Conservation (phyloP, 2,888 invertebrate species). For the Oligia strigilis region DNA sequence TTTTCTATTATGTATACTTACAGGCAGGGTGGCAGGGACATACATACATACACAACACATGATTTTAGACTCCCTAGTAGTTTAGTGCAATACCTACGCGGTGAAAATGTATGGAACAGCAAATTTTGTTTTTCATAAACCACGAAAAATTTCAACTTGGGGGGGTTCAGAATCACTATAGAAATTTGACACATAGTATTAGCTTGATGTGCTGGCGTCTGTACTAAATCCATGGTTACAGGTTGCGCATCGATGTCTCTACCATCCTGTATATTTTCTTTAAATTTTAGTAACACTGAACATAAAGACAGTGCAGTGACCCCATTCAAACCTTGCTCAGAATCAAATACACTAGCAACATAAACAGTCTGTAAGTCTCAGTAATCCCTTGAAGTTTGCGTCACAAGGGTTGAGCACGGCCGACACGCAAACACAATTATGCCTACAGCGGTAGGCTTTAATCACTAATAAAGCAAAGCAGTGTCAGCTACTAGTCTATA, state of each 20-base stretch:
- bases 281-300: neutral
- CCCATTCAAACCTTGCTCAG: conserved; percentile 1
- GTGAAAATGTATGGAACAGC: no score
- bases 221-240: neutral
- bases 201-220: no score
- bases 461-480: conserved; percentile 57
- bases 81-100: neutral
- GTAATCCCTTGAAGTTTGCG: conserved; percentile 50
- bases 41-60: neutral
- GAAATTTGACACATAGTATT: no score
- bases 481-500: conserved; percentile 39
- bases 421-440: conserved; percentile 56
- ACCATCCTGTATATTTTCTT: neutral
- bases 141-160: no score
- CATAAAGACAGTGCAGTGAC: neutral
- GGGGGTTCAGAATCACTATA: no score
- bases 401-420: conserved; percentile 45
- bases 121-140: neutral
- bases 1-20: neutral
- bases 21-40: neutral
- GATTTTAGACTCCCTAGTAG: neutral
- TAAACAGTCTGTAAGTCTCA: conserved; percentile 43
- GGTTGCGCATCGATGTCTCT: neutral
- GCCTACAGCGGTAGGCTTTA: conserved; percentile 49
- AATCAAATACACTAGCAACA: conserved; percentile 34